These are phyloP conservation scores for Eledona agricola DNA, from an alignment of 2,888 invertebrate species.

Conservation along the genomic window DNA sequence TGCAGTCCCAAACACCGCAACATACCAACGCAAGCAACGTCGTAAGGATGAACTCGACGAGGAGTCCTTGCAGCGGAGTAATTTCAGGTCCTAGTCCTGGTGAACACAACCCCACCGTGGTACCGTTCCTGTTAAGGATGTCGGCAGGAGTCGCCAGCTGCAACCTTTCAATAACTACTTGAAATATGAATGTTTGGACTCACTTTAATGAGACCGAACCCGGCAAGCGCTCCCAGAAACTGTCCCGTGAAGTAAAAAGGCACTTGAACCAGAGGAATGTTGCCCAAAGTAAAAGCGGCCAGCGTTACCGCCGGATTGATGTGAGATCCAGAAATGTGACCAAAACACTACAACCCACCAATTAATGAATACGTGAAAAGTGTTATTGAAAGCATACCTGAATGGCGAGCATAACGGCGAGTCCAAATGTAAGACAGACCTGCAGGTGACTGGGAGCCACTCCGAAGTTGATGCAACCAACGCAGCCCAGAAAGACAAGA, in stretches of 20 bases:
- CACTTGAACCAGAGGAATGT: conserved; percentile 65
- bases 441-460: conserved; percentile 61
- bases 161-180: too few species aligned
- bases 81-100: too few species aligned
- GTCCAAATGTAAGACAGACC: conserved; percentile 71
- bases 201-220: conserved; percentile 65
- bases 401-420: conserved; percentile 74
- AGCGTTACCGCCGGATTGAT: conserved; percentile 81
- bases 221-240: conserved; percentile 72
- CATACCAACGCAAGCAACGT: conserved; percentile 71
- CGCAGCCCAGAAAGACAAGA: conserved; percentile 78
- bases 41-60: conserved; percentile 73
- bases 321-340: conserved; percentile 80
- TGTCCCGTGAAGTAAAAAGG: conserved; percentile 73
- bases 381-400: conserved; percentile 63
- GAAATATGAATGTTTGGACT: conserved; percentile 12
- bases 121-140: conserved; percentile 35
- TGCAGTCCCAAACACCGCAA: conserved; percentile 78
- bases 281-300: conserved; percentile 72
- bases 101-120: conserved; percentile 51
- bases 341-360: conserved; percentile 68
- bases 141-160: conserved; percentile 51
- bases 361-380: not conserved
- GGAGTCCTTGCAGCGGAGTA: conserved; percentile 66
- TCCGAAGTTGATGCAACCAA: conserved; percentile 68